Evolutionary conservation across 1,140 invertebrate species (phyloP), one percentile per base, ranked within the genome.

Genomic region (Scaptomyza graminum): DNA sequence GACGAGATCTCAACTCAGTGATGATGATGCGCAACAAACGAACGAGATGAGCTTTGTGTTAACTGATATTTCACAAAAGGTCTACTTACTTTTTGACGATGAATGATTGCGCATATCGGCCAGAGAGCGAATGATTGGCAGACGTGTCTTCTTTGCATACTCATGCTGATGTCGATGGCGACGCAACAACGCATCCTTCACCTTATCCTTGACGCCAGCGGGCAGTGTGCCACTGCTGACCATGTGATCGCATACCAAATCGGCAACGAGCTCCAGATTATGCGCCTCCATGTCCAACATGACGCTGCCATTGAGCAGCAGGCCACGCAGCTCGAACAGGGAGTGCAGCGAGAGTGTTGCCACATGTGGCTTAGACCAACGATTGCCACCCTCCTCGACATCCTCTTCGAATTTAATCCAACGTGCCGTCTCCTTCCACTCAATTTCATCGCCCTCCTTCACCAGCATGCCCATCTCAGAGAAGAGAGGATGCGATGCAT

Each of bases 331-430:
- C 92, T 98, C 97, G 91, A 98, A 98, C 1, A 98, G 93, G 0
- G 97, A 97, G 87, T 98, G 97, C 16, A 98, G 93, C 1, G 97
- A 98, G 25, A 98, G 93, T 0, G 97, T 98, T 11, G 97, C 97
- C 18, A 98, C 97, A 91, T 98, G 97, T 2, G 97, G 97, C 92
- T 98, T 98, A 5, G 97, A 98, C 97, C 97, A 98, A 52, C 97
- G 93, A 90, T 98, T 97, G 51, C 97, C 97, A 22, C 97, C 97
- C 92, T 98, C 97, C 92, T 98, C 97, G 0, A 98, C 97, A 90
- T 98, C 97, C 92, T 98, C 97, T 90, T 98, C 97, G 91, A 98
- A 98, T 91, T 98, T 98, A 47, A 98, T 97, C 97, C 97, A 98
- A 82, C 97, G 95, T 15, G 97, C 98, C n/a, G 97, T 98, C 93